Conservation (phyloP, 2,113 vertebrate genomes). For the Menidia beryllina region DNA sequence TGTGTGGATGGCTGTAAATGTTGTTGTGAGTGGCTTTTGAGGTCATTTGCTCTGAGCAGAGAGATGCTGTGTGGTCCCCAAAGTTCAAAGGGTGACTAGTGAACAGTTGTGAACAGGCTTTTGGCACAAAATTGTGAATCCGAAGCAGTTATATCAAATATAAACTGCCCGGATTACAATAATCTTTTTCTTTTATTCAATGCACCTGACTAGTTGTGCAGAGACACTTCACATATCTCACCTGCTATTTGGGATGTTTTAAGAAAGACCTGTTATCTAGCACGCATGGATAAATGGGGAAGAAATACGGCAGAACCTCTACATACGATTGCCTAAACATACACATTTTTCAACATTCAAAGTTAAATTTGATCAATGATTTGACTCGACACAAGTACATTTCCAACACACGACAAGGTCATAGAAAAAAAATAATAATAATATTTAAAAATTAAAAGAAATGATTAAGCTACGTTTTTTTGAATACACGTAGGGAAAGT, state of each 20-base stretch:
- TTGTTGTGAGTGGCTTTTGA: neutral
- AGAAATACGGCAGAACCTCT: too few relatives aligned
- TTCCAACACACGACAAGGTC: too few relatives aligned
- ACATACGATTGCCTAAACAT: too few relatives aligned
- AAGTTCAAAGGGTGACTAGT: conserved; percentile 32
- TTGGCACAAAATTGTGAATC: conserved; percentile 16
- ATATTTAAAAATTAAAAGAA: too few relatives aligned
- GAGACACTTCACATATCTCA: neutral
- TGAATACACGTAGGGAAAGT: too few relatives aligned
- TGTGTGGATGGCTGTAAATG: neutral
- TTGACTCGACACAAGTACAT: too few relatives aligned
- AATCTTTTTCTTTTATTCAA: neutral
- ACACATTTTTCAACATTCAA: too few relatives aligned
- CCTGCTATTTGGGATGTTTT: neutral
- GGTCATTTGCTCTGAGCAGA: conserved; percentile 16
- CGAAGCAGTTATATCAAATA: conserved; percentile 3
- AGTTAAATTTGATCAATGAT: too few relatives aligned
- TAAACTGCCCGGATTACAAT: neutral
- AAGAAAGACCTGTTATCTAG: neutral
- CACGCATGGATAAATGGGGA: neutral
- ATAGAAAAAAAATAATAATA: too few relatives aligned
- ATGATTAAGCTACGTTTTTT: too few relatives aligned
- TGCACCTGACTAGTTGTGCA: neutral
- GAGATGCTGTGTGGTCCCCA: conserved; percentile 7
- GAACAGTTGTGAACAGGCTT: conserved; percentile 1